Evolutionary conservation across 2,888 invertebrate genomes (phyloP), one percentile per base, ranked within the genome.

Genomic region (Nasonovia ribisnigri): DNA sequence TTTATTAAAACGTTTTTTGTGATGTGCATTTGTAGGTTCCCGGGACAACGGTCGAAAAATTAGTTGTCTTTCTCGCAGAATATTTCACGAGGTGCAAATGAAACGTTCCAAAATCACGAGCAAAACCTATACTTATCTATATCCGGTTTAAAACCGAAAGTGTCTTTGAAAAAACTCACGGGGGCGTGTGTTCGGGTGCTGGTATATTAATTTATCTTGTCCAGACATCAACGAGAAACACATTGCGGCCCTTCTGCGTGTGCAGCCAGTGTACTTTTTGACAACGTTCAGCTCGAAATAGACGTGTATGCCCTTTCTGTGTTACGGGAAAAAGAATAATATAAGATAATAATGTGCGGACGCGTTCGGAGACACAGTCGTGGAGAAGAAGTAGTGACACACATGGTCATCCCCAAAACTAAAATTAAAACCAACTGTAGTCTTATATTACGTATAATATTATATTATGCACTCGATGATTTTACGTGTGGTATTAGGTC

Each of bases 191-290:
- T 77, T 77, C 42, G 77, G 36, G 36, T 0, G 77, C 77, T 77
- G 48, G 90, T 90, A n/a, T 16, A n/a, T n/a, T 54, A 42, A n/a
- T 57, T n/a, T 84, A 91, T 91, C 57, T 84, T 43, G 91, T 84
- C 84, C 91, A 84, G 84, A 91, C 91, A 57, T 91, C 91, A 91
- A 91, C 91, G 91, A 84, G 84, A 84, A 91, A 91, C 91, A 84
- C 43, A 91, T 91, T 91, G 91, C n/a, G 91, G 43, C 42, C n/a
- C 91, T 90, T 84, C 54, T 16, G 46, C 42, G 36, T 26, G 36
- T 26, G 57, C n/a, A 36, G 3, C 43, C 36, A 29, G 84, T n/a
- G 51, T 51, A 20, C 77, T 29, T 90, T 36, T 77, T 36, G 90
- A 90, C 48, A 77, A 51, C 77, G 90, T 48, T 36, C 77, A 77